Conservation (phyloP, 2,113 vertebrate genomes). For the Vulpes lagopus region DNA sequence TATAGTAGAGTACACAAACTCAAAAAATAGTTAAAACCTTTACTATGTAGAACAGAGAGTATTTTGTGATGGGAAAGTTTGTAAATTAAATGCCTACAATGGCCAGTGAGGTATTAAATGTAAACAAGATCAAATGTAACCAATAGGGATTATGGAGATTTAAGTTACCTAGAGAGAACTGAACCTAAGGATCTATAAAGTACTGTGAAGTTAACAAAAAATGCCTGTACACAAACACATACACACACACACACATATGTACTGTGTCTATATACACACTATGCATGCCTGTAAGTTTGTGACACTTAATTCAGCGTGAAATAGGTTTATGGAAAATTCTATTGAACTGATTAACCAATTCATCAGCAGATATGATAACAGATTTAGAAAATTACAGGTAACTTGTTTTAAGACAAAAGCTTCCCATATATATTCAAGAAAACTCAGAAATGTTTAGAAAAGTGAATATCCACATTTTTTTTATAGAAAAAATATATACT, state of each 20-base stretch:
- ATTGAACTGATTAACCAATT: neutral
- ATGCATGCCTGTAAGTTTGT: neutral
- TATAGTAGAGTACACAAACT: neutral
- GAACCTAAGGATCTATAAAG: neutral
- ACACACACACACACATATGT: neutral
- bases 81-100: neutral
- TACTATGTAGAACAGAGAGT: neutral
- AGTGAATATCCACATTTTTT: conserved; percentile 82
- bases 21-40: neutral
- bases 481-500: conserved; percentile 99
- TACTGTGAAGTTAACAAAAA: neutral
- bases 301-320: neutral
- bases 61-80: neutral
- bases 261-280: neutral
- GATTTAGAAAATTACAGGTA: neutral
- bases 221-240: too few relatives aligned
- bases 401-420: conserved; percentile 46
- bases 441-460: conserved; percentile 22
- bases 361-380: neutral
- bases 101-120: neutral
- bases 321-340: neutral
- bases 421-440: neutral
- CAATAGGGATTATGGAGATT: neutral
- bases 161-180: neutral
- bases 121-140: neutral